Evolutionary conservation across 2,888 invertebrate species (phyloP).

Genomic region (Amitus sp.): DNA sequence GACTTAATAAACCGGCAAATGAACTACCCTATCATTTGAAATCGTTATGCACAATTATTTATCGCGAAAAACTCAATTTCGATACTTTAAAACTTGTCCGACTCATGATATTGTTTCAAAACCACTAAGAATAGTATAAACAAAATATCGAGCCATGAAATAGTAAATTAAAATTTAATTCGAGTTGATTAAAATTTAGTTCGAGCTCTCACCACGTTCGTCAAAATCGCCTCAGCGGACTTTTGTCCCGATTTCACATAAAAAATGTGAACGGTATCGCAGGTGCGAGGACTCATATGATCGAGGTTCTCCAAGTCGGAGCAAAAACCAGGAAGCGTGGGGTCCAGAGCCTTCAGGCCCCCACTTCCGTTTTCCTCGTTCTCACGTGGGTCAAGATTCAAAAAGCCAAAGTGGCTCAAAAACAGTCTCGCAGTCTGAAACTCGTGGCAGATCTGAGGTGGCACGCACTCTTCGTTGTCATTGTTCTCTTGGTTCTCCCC

Average conservation of each 20-base stretch:
- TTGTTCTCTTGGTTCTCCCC: conserved; percentile 63
- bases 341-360: conserved; percentile 79
- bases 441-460: conserved; percentile 86
- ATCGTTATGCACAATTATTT: too few relatives aligned
- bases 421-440: conserved; percentile 96
- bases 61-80: too few relatives aligned
- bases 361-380: conserved; percentile 58
- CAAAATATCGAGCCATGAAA: too few relatives aligned
- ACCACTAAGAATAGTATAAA: too few relatives aligned
- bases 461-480: conserved; percentile 78
- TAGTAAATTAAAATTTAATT: too few relatives aligned
- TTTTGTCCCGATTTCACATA: conserved; percentile 91
- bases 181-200: neutral
- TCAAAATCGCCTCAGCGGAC: conserved; percentile 80
- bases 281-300: conserved; percentile 85
- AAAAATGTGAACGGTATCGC: conserved; percentile 93
- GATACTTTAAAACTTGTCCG: too few relatives aligned
- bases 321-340: conserved; percentile 76
- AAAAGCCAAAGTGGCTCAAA: conserved; percentile 94
- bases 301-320: conserved; percentile 85
- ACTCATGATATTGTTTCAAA: too few relatives aligned
- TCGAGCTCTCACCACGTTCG: conserved; percentile 76
- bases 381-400: conserved; percentile 67
- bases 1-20: too few relatives aligned
- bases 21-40: too few relatives aligned